These are phyloP conservation scores for Atrichornis clamosus DNA, from an alignment of 2,113 vertebrate genomes.

Conservation along the genomic window DNA sequence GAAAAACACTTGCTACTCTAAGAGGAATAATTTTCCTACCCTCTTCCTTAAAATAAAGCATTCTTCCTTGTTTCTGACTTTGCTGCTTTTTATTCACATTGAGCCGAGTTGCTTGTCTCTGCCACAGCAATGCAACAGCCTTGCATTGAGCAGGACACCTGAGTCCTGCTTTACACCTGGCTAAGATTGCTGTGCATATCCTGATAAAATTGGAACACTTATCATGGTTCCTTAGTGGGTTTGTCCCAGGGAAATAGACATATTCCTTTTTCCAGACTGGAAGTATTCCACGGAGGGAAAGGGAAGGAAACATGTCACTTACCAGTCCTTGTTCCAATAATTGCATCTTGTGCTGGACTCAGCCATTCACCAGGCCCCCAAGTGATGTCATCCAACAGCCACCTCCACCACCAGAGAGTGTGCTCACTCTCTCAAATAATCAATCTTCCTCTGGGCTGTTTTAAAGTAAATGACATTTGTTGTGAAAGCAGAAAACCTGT, in stretches of 20 bases:
- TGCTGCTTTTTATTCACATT: not conserved
- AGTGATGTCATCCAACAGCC: not conserved
- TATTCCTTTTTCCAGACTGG: not conserved
- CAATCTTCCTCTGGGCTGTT: not conserved
- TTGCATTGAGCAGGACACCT: not conserved
- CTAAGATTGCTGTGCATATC: not conserved
- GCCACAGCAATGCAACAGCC: not conserved
- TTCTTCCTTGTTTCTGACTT: not conserved
- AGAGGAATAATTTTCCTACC: not conserved
- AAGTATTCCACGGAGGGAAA: not conserved
- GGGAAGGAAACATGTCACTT: not conserved
- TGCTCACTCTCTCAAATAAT: not conserved
- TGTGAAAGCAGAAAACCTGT: not conserved
- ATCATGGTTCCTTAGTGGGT: not conserved
- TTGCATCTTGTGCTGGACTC: not conserved
- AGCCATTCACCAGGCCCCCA: not conserved
- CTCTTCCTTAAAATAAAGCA: not conserved
- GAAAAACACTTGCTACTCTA: not conserved
- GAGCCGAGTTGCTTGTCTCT: not conserved
- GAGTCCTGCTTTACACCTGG: not conserved
- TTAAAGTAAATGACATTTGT: not conserved
- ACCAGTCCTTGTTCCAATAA: fast-evolving
- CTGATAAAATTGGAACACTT: not conserved
- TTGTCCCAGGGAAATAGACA: not conserved
- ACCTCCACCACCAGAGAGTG: not conserved